Evolutionary conservation across 2,888 invertebrate species (phyloP), one percentile per base, ranked within the genome.

Genomic region (Chymomyza caudatula): DNA sequence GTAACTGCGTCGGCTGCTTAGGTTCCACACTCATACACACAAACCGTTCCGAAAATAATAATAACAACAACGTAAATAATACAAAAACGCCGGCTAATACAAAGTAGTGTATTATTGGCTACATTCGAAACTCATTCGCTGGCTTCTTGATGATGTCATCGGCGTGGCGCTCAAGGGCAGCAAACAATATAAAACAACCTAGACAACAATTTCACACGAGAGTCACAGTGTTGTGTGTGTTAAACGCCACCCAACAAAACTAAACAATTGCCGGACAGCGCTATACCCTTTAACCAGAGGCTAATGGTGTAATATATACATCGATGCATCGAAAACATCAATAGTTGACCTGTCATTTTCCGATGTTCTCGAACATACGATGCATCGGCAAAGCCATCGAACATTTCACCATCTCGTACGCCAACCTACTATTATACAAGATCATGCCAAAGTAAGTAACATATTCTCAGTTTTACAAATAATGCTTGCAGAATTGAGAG

Each of bases 141-240:
- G 29, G 29, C 29, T 37, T 15, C 17, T 19, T 51, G 51, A 51
- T 51, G 51, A 51, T 51, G 51, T 51, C 51, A 51, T 51, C 44
- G 20, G 51, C 51, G 11, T 20, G 51, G 51, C 51, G 15, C 17
- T 19, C 47, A 47, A 47, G 47, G 47, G 47, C 47, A 47, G 5
- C 47, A 47, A 47, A 15, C 47, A 47, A 17, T 29, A 29, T 8
- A 29, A 13, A 37, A 37, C 29, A 37, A 37, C 29, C 29, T 37
- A 37, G 29, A 37, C 29, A 37, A 37, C 11, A 11, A 37, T 37
- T 37, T 37, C 29, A 37, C 29, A 37, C 29, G 29, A 37, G 29
- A 37, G 29, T 11, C 25, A 25, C 25, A 4, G 1, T 2, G 29
- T 11, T n/a, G 29, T 37, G 11, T 37, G 29, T 11, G 29, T 37